These are phyloP conservation scores for Vanessa atalanta DNA, from an alignment of 1,140 invertebrate species.

Conservation along the genomic window DNA sequence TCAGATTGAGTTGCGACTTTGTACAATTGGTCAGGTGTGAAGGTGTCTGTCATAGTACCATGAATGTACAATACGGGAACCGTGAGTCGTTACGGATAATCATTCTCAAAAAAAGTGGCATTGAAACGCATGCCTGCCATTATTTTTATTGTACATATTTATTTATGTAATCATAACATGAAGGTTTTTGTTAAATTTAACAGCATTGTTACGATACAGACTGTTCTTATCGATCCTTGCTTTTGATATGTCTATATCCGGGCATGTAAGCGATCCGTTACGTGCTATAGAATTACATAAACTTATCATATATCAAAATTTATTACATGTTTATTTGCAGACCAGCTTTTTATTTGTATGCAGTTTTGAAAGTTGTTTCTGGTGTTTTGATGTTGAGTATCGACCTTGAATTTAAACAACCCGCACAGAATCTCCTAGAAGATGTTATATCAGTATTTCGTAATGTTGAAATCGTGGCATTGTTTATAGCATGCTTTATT, in stretches of 20 bases:
- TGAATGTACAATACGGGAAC: no score
- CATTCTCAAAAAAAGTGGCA: no score
- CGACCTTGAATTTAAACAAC: constrained; percentile 89
- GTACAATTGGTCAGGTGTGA: no score
- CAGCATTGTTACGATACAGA: not conserved
- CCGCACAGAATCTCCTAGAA: constrained; percentile 86
- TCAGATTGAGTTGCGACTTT: no score
- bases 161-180: no score
- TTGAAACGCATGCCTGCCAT: no score
- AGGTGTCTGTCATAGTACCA: no score
- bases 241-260: not conserved
- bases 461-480: constrained; percentile 87
- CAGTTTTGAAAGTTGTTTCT: constrained; percentile 85
- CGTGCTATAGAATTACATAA: constrained; percentile 13
- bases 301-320: constrained; percentile 1
- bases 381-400: constrained; percentile 87
- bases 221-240: not conserved
- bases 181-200: not conserved
- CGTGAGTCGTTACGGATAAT: no score
- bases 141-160: no score
- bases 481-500: constrained; percentile 87
- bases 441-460: constrained; percentile 87
- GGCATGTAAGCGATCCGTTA: not conserved
- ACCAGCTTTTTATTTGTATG: constrained; percentile 91
- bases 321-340: constrained; percentile 72